These are phyloP conservation scores for Colistium nudipinnis DNA, from an alignment of 2,113 vertebrate species.

Conservation along the genomic window DNA sequence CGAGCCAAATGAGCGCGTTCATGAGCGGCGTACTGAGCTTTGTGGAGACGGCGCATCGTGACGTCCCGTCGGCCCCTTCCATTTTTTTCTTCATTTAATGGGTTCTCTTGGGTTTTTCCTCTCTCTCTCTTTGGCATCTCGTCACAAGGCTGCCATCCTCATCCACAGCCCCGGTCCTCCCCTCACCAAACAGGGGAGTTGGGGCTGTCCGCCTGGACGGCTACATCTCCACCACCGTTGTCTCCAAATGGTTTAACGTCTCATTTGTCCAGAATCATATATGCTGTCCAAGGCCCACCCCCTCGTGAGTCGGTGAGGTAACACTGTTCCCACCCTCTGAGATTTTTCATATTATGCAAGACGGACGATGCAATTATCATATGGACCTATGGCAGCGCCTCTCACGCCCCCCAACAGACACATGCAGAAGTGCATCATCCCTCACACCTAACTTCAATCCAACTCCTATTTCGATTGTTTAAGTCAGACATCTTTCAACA, in stretches of 20 bases:
- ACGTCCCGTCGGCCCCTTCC: constrained; percentile 82
- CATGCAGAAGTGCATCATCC: constrained; percentile 60
- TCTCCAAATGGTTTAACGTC: constrained; percentile 67
- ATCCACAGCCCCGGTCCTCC: constrained; percentile 58
- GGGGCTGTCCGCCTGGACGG: constrained; percentile 50
- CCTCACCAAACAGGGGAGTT: constrained; percentile 30
- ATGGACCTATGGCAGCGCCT: constrained; percentile 62
- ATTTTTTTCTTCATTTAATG: constrained; percentile 65
- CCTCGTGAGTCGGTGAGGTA: constrained; percentile 76
- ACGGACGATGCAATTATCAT: constrained; percentile 65
- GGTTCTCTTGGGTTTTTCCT: constrained; percentile 61
- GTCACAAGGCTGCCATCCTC: constrained; percentile 46
- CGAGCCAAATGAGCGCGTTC: constrained; percentile 74
- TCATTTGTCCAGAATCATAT: constrained; percentile 79
- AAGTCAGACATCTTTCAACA: neutral
- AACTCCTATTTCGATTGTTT: constrained; percentile 7
- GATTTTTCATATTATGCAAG: constrained; percentile 77
- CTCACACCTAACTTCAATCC: constrained; percentile 31
- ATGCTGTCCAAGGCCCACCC: constrained; percentile 73
- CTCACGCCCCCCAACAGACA: constrained; percentile 71
- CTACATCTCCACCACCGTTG: constrained; percentile 64
- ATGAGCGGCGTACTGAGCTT: constrained; percentile 76
- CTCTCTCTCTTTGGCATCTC: constrained; percentile 10
- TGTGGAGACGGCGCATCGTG: constrained; percentile 77
- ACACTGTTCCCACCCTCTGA: constrained; percentile 76